These are phyloP conservation scores for Eretmochelys imbricata DNA, from an alignment of 2,113 vertebrate genomes.

Conservation along the genomic window DNA sequence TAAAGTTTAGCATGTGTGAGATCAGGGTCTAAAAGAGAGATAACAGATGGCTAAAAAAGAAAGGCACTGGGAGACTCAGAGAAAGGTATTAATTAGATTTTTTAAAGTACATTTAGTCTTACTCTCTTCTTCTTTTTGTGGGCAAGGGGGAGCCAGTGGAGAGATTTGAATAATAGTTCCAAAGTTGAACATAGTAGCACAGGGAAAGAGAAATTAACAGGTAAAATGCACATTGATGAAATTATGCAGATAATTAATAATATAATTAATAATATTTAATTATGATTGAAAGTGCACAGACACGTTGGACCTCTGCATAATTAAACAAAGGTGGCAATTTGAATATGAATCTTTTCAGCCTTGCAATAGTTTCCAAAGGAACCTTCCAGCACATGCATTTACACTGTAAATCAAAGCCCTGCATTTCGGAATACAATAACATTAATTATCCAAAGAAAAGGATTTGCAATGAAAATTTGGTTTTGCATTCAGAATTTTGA, in stretches of 20 bases:
- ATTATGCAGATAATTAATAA: neutral
- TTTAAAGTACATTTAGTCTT: conserved; percentile 13
- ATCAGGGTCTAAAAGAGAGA: neutral
- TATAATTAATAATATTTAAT: neutral
- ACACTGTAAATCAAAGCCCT: neutral
- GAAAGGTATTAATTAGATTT: neutral
- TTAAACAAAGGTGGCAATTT: neutral
- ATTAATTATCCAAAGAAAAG: neutral
- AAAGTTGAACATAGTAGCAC: neutral
- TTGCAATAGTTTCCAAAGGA: neutral
- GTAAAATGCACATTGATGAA: neutral
- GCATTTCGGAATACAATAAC: neutral
- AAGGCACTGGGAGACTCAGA: neutral
- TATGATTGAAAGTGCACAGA: neutral
- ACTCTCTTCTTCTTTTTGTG: neutral
- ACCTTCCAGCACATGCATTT: neutral
- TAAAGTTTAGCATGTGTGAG: neutral
- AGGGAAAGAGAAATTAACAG: neutral
- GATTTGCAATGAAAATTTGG: neutral
- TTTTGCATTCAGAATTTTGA: neutral
- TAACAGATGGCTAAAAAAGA: neutral
- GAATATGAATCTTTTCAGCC: neutral
- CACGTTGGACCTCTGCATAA: neutral
- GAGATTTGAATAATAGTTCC: conserved; percentile 8
- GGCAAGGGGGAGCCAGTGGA: neutral